Percentiles rank a stretch among this genome's conserved stretches.
These are phyloP conservation scores for Formica aserva DNA, from an alignment of 2,888 invertebrate genomes.

Conservation along the genomic window DNA sequence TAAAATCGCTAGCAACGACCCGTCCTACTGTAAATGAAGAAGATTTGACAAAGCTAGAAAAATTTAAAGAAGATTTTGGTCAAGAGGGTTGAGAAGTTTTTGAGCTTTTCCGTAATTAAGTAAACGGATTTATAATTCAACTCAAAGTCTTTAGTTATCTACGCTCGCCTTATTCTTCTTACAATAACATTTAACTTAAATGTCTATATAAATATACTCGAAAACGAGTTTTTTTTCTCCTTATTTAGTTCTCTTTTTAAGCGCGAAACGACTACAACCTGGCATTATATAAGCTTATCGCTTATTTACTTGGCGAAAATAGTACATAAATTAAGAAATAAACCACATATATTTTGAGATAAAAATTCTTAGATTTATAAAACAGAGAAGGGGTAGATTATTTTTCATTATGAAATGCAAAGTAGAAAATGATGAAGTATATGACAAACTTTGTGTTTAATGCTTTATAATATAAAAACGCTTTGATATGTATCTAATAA, in stretches of 20 bases:
- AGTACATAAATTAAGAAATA: slow-evolving; percentile 65
- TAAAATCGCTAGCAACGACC: slow-evolving; percentile 95
- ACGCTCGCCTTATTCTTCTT: slow-evolving; percentile 79
- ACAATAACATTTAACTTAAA: slow-evolving; percentile 57
- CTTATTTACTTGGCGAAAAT: slow-evolving; percentile 60
- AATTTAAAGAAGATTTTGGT: slow-evolving; percentile 99
- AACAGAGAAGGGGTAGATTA: slow-evolving; percentile 54
- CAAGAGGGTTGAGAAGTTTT: slow-evolving; percentile 93
- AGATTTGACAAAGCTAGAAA: slow-evolving; percentile 96
- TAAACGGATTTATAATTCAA: slow-evolving; percentile 68
- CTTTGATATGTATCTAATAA: slow-evolving; percentile 69
- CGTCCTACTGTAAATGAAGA: slow-evolving; percentile 99
- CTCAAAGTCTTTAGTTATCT: slow-evolving; percentile 65
- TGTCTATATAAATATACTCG: slow-evolving; percentile 65
- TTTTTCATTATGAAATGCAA: slow-evolving; percentile 64
- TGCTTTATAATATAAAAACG: slow-evolving; percentile 57
- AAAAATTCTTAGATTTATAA: slow-evolving; percentile 65
- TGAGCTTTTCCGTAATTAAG: slow-evolving; percentile 38
- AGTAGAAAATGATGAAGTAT: slow-evolving; percentile 28
- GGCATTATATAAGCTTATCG: slow-evolving; percentile 65
- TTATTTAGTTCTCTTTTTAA: slow-evolving; percentile 49
- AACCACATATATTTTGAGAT: slow-evolving; percentile 76
- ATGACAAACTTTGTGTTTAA: slow-evolving; percentile 54
- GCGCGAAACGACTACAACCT: slow-evolving; percentile 40
- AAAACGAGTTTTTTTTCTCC: slow-evolving; percentile 43